Evolutionary conservation across 2,113 vertebrate species (phyloP).

Genomic region (Cynopterus brachyotis): DNA sequence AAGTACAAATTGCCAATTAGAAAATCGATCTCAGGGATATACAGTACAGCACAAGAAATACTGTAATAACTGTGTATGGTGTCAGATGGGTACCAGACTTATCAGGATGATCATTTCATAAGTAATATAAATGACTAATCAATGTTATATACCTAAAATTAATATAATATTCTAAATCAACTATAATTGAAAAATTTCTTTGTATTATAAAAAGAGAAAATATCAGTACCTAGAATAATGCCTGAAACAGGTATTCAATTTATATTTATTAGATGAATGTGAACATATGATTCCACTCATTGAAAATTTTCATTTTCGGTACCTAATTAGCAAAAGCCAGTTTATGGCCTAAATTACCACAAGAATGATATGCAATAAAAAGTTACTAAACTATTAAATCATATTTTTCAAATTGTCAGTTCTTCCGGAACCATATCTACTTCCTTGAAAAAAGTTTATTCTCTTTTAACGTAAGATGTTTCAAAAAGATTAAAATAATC

Average conservation of each 20-base stretch:
- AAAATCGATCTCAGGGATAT: too few species aligned
- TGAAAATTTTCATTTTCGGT: background rate
- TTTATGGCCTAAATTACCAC: conserved; percentile 44
- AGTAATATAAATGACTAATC: background rate
- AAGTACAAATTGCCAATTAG: too few species aligned
- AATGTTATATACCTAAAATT: background rate
- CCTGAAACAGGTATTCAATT: background rate
- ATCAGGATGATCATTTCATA: background rate
- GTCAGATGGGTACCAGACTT: background rate
- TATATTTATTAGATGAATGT: background rate
- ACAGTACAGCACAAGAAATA: too few species aligned
- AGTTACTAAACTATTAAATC: conserved; percentile 57
- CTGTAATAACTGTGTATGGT: too few species aligned
- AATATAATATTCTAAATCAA: background rate
- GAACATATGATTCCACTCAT: too few species aligned
- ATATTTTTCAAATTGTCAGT: conserved; percentile 20
- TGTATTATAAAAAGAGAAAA: background rate
- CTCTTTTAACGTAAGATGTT: conserved; percentile 16
- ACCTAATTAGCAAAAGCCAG: background rate
- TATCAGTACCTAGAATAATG: background rate
- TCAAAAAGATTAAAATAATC: conserved; percentile 37
- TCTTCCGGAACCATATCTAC: conserved; percentile 9
- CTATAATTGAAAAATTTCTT: background rate
- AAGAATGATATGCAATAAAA: conserved; percentile 42
- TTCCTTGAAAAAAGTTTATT: conserved; percentile 56